Evolutionary conservation across 2,113 vertebrate species (phyloP), one percentile per base, ranked within the genome.

Genomic region (Brachyhypopomus gauderio): DNA sequence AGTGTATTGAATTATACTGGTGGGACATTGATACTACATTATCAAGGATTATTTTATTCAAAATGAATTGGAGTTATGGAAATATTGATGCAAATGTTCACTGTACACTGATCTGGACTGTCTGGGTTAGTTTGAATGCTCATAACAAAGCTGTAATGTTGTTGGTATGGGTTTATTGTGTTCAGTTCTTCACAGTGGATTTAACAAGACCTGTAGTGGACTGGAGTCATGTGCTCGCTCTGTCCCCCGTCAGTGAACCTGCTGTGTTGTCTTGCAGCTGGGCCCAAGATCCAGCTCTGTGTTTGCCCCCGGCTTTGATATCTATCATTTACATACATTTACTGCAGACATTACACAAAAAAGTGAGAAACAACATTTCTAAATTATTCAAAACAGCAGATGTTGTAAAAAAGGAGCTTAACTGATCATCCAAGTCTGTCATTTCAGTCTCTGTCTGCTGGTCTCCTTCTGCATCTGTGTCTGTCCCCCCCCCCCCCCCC

Each of bases 391-490:
- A 52, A 48, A 27, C n/a, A 41, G 38, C 36, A 75, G 79, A 72
- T 75, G 56, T 63, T 63, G 38, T 60, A 45, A 72, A 80, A 52
- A 62, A 30, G 30, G 19, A 22, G 27, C 48, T 59, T 80, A 59
- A 83, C 84, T 80, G 66, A 76, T 67, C 69, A 85, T 77, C 56
- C n/a, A 75, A 36, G 77, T n/a, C n/a, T 62, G 60, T 71, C 52
- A 8, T n/a, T 52, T 19, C 25, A 23, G 73, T 30, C n/a, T 25
- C 25, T 34, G 16, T 3, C 59, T 64, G 36, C 45, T 52, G 45
- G 41, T 8, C 6, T 14, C 12, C 12, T 14, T 52, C 9, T 3
- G 45, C 8, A 11, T 52, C 45, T 52, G 45, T 52, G 45, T 45
- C 22, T 77, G n/a, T n/a, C n/a, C 58, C 45, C 19, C 20, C 52